phyloP scores from a whole-genome alignment of 2,888 invertebrate species.

The Prosapia bicincta region DNA sequence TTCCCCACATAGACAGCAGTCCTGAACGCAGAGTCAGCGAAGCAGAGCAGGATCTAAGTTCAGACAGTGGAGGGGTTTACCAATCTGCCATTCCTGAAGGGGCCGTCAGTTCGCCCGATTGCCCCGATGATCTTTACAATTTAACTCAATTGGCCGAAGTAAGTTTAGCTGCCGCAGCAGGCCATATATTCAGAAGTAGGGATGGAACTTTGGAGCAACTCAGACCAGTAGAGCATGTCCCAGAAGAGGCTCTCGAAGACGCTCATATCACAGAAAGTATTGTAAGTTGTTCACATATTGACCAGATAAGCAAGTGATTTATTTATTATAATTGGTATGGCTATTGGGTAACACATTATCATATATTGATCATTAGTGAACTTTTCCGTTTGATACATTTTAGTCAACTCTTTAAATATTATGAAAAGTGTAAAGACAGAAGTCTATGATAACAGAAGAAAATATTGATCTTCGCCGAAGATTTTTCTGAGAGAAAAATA shows the following conservation, averaged over 20 bases:
- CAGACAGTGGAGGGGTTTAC: neutral
- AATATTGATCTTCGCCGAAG: no score
- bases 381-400: no score
- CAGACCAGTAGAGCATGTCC: neutral
- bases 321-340: no score
- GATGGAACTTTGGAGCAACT: neutral
- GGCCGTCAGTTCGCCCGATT: slow-evolving; percentile 47
- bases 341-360: no score
- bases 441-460: no score
- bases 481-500: no score
- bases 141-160: slow-evolving; percentile 72
- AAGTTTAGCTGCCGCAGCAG: slow-evolving; percentile 58
- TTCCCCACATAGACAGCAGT: neutral
- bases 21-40: slow-evolving; percentile 5
- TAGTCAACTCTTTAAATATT: no score
- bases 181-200: slow-evolving; percentile 39
- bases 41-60: neutral
- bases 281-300: neutral
- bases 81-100: slow-evolving; percentile 45
- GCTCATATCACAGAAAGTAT: neutral
- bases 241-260: neutral
- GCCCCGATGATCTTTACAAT: slow-evolving; percentile 57
- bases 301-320: no score
- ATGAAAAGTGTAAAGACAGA: no score
- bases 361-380: no score